Evolutionary conservation across 2,797 vertebrate species (phyloP), one percentile per base, ranked within the genome.

Genomic region (Agapornis canus): DNA sequence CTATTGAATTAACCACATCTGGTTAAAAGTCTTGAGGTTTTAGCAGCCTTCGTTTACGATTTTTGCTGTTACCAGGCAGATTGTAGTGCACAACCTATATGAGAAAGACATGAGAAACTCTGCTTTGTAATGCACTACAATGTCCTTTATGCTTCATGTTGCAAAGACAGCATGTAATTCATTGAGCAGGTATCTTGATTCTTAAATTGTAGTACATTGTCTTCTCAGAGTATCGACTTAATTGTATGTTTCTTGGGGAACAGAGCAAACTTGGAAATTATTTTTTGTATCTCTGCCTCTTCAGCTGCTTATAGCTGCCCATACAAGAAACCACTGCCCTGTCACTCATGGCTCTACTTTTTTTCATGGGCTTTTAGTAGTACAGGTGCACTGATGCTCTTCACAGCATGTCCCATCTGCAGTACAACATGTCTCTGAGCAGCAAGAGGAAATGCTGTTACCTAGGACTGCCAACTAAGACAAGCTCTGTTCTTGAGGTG

Each of bases 111-210:
- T 59, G 54, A 73, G 13, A 39, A 61, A 54, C 11, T 27, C 29
- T 76, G 27, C n/a, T 45, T 32, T 57, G 25, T 52, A 1, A 54
- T 49, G 5, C 2, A 2, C 31, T 49, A 18, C 2, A 0, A 3
- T 32, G 16, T 68, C 8, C 25, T 71, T 77, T 32, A 13, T 6
- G 3, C 2, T 66, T 87, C 2, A 1, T 3, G 1, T 81, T 81
- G 17, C 8, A 57, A 45, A 64, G 26, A 13, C 20, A n/a, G 16
- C 8, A 11, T 2, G 2, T n/a, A 27, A 7, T 52, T 73, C 57
- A 49, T 60, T 45, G 20, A 48, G 35, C 18, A 7, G 1, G 42
- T 48, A 8, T 2, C 43, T 51, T 22, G 11, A 19, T 86, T 64
- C 12, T 59, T 61, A 8, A 19, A 5, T 39, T 12, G 11, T 8